A percentile compares a stretch with the other conserved stretches of the same genome.
Conservation (phyloP, 2,888 invertebrate species). For the Lepas anatifera region DNA sequence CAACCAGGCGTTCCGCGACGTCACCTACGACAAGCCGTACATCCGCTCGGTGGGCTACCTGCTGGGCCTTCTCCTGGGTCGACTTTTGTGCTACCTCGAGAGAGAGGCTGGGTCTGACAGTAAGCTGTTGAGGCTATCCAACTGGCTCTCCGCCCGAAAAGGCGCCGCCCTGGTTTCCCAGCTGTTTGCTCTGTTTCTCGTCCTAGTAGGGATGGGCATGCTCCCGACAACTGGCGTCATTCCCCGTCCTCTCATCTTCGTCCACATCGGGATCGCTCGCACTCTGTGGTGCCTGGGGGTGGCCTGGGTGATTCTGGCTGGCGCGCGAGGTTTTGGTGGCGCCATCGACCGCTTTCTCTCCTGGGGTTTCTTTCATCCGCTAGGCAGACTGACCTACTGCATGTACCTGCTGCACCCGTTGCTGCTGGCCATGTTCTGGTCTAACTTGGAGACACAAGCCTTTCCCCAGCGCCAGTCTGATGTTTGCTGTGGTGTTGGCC, state of each 20-base stretch:
- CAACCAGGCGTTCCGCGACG: conserved; percentile 1
- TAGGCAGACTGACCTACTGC: conserved; percentile 2
- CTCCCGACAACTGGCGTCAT: background rate
- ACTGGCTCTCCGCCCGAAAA: background rate
- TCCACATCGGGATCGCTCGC: background rate
- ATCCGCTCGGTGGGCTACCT: conserved; percentile 8
- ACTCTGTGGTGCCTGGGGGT: background rate
- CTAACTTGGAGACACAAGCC: background rate
- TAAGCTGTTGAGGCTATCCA: background rate
- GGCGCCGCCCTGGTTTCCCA: background rate
- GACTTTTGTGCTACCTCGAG: background rate
- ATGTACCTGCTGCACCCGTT: conserved; percentile 8
- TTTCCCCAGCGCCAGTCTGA: background rate
- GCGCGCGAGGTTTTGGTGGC: background rate
- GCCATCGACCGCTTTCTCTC: background rate
- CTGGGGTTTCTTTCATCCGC: conserved; percentile 3
- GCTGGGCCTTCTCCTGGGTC: background rate
- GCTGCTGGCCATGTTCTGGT: conserved; percentile 6
- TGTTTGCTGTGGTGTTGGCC: background rate
- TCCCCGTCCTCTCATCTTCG: background rate
- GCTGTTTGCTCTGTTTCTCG: background rate
- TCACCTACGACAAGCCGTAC: conserved; percentile 12
- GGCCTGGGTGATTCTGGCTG: background rate
- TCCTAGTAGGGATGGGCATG: background rate
- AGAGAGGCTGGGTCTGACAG: background rate